phyloP scores from a whole-genome alignment of 2,797 vertebrate genomes.

The Schizothorax lantsangensis region DNA sequence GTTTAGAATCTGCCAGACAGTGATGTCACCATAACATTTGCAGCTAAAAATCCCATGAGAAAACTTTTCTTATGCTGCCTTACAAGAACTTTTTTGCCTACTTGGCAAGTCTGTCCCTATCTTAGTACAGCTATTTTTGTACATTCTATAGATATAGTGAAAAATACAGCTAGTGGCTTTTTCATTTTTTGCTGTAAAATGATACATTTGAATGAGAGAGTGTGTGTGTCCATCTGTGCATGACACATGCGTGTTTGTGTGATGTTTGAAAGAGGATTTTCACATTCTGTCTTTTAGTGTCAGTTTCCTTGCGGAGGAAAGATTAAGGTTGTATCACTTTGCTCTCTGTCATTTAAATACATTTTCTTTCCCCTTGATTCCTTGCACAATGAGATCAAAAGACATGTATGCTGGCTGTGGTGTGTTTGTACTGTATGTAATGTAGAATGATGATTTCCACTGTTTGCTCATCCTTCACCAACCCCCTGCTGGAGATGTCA shows the following conservation, averaged over 20 bases:
- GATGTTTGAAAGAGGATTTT: neutral
- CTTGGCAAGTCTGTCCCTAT: conserved; percentile 68
- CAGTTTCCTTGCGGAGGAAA: neutral
- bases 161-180: neutral
- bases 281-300: neutral
- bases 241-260: neutral
- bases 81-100: conserved; percentile 66
- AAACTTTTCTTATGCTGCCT: neutral
- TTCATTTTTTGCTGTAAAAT: neutral
- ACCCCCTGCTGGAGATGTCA: neutral
- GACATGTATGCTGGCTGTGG: neutral
- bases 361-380: neutral
- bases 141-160: neutral
- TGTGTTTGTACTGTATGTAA: neutral
- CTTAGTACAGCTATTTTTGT: conserved; percentile 38
- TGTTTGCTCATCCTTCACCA: neutral
- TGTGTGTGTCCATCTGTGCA: neutral
- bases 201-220: neutral
- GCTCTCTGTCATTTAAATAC: neutral
- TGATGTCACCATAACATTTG: neutral
- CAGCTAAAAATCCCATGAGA: neutral
- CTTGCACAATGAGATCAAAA: neutral
- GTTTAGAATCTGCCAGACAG: neutral
- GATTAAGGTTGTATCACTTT: conserved; percentile 15
- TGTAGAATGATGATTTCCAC: conserved; percentile 13